Evolutionary conservation across 2,797 vertebrate genomes (phyloP).

Genomic region (Chaunax sp.): DNA sequence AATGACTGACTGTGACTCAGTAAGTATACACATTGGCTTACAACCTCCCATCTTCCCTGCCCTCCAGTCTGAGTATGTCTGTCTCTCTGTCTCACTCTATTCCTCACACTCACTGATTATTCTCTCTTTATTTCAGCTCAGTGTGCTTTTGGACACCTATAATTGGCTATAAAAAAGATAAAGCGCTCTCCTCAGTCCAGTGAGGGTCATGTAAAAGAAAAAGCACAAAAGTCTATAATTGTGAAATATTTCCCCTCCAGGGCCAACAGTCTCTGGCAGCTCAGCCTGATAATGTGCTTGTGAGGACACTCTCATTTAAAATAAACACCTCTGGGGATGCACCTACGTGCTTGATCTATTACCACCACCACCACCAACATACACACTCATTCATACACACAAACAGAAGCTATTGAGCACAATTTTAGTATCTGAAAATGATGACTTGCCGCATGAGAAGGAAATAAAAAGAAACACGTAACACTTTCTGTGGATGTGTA

Average conservation of each 20-base stretch:
- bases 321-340: constrained; percentile 67
- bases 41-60: constrained; percentile 15
- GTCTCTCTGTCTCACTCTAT: constrained; percentile 46
- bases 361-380: constrained; percentile 14
- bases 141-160: constrained; percentile 71
- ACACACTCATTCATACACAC: constrained; percentile 3
- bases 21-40: constrained; percentile 62
- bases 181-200: constrained; percentile 65
- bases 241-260: constrained; percentile 77
- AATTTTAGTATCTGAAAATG: constrained; percentile 37
- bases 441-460: constrained; percentile 39
- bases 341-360: constrained; percentile 48
- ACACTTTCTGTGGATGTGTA: constrained; percentile 12
- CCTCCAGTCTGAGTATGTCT: constrained; percentile 40
- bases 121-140: constrained; percentile 68
- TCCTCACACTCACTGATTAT: constrained; percentile 56
- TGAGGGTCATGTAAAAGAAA: constrained; percentile 75
- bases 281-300: constrained; percentile 68
- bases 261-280: constrained; percentile 66
- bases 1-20: constrained; percentile 63
- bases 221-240: constrained; percentile 77
- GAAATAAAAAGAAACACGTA: constrained; percentile 28
- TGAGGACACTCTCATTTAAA: constrained; percentile 72
- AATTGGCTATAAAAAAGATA: constrained; percentile 80
- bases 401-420: constrained; percentile 11